Evolutionary conservation across 2,113 vertebrate genomes (phyloP).

Genomic region (Serilophus lunatus): DNA sequence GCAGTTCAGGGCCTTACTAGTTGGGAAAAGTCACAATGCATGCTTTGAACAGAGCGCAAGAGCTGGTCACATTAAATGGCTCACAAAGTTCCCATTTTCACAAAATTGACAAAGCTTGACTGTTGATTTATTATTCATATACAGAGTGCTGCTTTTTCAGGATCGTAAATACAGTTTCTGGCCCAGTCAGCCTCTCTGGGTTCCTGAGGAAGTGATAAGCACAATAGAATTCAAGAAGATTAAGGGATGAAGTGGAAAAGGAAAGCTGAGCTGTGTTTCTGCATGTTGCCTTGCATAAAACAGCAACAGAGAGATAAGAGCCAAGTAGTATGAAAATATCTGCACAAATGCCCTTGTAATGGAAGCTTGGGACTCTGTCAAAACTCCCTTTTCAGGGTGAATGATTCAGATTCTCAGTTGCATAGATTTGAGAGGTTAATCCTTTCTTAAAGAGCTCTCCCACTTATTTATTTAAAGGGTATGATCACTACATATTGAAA

Average conservation of each 20-base stretch:
- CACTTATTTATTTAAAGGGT: not conserved
- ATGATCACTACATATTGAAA: not conserved
- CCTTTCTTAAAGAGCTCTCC: not conserved
- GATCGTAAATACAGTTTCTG: conserved; percentile 49
- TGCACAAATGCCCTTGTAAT: not conserved
- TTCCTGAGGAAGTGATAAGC: conserved; percentile 49
- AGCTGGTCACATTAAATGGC: conserved; percentile 48
- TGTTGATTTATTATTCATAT: conserved; percentile 60
- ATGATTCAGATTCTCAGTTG: not conserved
- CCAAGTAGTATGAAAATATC: not conserved
- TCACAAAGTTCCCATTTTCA: conserved; percentile 61
- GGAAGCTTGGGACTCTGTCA: not conserved
- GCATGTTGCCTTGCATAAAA: conserved; percentile 1
- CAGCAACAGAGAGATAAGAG: conserved; percentile 3
- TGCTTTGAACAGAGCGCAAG: not conserved
- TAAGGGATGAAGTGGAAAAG: conserved; percentile 54
- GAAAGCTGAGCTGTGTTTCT: conserved; percentile 38
- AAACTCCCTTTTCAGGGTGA: not conserved
- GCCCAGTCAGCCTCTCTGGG: not conserved
- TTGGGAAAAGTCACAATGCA: not conserved
- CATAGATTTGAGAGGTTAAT: not conserved
- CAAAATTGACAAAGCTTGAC: conserved; percentile 24
- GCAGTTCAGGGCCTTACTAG: not conserved
- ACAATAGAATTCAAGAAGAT: conserved; percentile 36
- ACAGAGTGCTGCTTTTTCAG: conserved; percentile 30